Evolutionary conservation across 1,140 invertebrate species (phyloP).

Genomic region (Drosophila chauvacae): DNA sequence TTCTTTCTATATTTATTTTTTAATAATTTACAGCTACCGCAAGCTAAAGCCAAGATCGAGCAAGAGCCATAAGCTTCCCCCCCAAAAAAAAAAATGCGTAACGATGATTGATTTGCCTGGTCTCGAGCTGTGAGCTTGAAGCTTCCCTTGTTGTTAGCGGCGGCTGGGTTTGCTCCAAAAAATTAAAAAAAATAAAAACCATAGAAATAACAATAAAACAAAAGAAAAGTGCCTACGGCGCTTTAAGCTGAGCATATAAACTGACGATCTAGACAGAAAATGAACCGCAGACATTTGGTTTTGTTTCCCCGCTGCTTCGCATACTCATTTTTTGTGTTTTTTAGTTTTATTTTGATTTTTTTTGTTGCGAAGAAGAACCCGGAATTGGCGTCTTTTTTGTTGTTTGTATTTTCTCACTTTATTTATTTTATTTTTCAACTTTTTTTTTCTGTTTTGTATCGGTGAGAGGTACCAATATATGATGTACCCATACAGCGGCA

Average conservation of each 20-base stretch:
- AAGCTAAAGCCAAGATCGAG: slow-evolving; percentile 18
- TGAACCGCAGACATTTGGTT: slow-evolving; percentile 66
- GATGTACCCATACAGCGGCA: slow-evolving; percentile 27
- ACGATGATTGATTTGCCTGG: slow-evolving; percentile 76
- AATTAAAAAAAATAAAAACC: slow-evolving; percentile 15
- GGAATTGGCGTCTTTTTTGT: slow-evolving; percentile 67
- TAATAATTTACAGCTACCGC: slow-evolving; percentile 27
- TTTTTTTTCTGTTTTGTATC: slow-evolving; percentile 6
- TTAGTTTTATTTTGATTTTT: slow-evolving; percentile 15
- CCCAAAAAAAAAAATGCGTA: slow-evolving; percentile 58
- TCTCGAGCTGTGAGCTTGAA: slow-evolving; percentile 17
- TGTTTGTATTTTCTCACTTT: slow-evolving; percentile 25
- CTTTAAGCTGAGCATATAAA: slow-evolving; percentile 49
- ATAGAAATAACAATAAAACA: slow-evolving; percentile 64
- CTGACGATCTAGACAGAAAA: slow-evolving; percentile 81
- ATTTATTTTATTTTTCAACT: slow-evolving; percentile 24
- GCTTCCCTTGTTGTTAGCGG: slow-evolving; percentile 24
- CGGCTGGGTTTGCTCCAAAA: slow-evolving; percentile 24
- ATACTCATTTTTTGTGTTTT: slow-evolving; percentile 10
- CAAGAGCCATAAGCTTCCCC: slow-evolving; percentile 1
- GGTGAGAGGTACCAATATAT: slow-evolving; percentile 39
- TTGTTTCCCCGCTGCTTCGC: slow-evolving; percentile 22
- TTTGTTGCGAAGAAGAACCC: slow-evolving; percentile 74
- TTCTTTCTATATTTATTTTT: background rate
- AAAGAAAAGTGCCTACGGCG: slow-evolving; percentile 70